Evolutionary conservation across 2,888 invertebrate genomes (phyloP), one percentile per base, ranked within the genome.

Genomic region (Drosophila algonquin): DNA sequence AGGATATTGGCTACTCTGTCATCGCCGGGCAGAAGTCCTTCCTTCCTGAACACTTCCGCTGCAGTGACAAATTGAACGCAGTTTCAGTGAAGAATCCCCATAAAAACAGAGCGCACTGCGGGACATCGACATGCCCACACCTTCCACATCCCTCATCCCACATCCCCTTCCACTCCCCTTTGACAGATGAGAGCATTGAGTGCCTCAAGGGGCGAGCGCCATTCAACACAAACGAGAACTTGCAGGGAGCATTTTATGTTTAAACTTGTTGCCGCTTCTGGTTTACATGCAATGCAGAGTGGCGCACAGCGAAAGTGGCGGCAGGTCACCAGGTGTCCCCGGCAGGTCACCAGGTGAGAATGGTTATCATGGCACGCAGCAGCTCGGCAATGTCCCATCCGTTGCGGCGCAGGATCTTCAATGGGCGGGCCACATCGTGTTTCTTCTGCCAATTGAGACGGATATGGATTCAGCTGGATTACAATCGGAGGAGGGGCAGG

Each of bases 321-420:
- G 40, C 8, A 8, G 14, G 16, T 44, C 24, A 12, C 24, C 24
- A 12, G 27, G 14, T 1, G 27, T 27, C 27, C 7, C 27, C 8
- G 18, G 9, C 18, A 16, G 18, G 10, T 76, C 60, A 87, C 85
- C 82, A 89, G 60, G 63, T 60, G 14, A 88, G 53, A 47, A 88
- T 76, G 62, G 76, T 48, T 58, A 73, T 12, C 16, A 35, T 62
- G 30, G 59, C 71, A 14, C 62, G 51, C 3, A 83, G 56, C 44
- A 88, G 59, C 50, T 76, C 64, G 2, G 52, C 63, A 46, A 90
- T 4, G 58, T 88, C 77, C 76, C 87, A 89, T 59, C 84, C 83
- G 53, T 90, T 61, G 46, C 75, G 79, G 16, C 77, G 76, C 8
- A 88, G 62, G 5, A 63, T 63, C 9, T 52, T 75, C 72, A 88